Conservation (phyloP, 2,888 invertebrate species). For the Deroplatys truncata region DNA sequence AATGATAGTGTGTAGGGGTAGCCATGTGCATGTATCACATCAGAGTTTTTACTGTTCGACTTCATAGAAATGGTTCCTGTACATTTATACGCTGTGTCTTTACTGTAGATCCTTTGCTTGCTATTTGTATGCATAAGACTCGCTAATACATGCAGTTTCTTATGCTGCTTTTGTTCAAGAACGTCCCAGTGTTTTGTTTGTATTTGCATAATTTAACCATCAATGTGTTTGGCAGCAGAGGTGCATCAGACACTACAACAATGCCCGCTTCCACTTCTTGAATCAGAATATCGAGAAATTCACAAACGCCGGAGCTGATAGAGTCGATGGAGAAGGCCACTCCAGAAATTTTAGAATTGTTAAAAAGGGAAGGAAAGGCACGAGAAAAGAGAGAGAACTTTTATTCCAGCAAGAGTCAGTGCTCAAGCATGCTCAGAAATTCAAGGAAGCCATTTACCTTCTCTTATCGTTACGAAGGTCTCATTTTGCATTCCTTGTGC, state of each 20-base stretch:
- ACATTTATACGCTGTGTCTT: not conserved
- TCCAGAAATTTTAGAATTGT: not conserved
- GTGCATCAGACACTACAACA: not conserved
- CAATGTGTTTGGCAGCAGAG: not conserved
- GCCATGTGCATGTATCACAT: no score
- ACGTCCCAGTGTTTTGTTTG: not conserved
- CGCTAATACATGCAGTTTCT: not conserved
- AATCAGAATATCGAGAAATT: not conserved
- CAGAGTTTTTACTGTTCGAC: no score
- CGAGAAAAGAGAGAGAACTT: not conserved
- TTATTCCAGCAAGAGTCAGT: not conserved
- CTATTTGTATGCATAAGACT: not conserved
- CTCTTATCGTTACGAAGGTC: no score
- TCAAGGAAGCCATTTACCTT: not conserved
- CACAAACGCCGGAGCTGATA: not conserved
- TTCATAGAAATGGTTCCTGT: not conserved
- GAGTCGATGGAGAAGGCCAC: no score
- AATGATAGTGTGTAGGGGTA: no score
- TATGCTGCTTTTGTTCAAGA: not conserved
- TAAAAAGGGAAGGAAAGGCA: not conserved
- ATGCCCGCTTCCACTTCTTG: not conserved
- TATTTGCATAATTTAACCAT: not conserved
- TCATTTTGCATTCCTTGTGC: not conserved
- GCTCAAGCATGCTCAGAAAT: not conserved
- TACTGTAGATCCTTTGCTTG: not conserved